Evolutionary conservation across 37 sponge, comb jelly and placozoan genomes (phyloP).

Genomic region (Ephydatia muelleri): DNA sequence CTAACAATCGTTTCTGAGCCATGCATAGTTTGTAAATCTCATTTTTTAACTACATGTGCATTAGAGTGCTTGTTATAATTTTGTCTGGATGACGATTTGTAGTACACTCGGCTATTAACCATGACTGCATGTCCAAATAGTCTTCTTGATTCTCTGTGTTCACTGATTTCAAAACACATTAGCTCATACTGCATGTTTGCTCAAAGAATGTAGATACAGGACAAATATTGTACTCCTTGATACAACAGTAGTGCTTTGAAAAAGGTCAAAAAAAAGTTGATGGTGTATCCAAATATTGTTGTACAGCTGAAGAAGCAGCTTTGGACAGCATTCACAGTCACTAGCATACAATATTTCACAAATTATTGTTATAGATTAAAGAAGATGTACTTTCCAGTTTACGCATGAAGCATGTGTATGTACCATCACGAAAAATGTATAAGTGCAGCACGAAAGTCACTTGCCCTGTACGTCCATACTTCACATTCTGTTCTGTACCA

Average conservation of each 20-base stretch:
- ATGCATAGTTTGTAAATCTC: too few species aligned
- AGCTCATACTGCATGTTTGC: too few species aligned
- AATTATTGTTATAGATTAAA: neutral
- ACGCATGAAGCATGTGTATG: neutral
- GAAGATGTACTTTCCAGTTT: slow-evolving; percentile 4
- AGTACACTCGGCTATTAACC: too few species aligned
- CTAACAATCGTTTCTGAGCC: too few species aligned
- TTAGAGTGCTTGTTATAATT: too few species aligned
- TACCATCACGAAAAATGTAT: slow-evolving; percentile 9
- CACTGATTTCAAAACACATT: too few species aligned
- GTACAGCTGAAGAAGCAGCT: slow-evolving; percentile 16
- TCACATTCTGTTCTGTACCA: neutral
- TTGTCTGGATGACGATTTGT: too few species aligned
- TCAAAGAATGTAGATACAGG: slow-evolving; percentile 21
- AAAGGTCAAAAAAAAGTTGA: neutral
- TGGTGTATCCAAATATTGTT: slow-evolving; percentile 18
- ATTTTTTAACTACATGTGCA: too few species aligned
- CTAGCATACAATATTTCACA: slow-evolving; percentile 14
- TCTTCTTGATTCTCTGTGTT: too few species aligned
- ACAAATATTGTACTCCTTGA: slow-evolving; percentile 1
- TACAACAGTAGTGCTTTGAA: neutral
- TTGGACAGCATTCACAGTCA: slow-evolving; percentile 14
- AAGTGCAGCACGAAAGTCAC: neutral
- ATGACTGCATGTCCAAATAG: too few species aligned
- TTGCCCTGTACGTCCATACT: too few species aligned